Evolutionary conservation across 2,113 vertebrate genomes (phyloP).

Genomic region (Desmodus rotundus): DNA sequence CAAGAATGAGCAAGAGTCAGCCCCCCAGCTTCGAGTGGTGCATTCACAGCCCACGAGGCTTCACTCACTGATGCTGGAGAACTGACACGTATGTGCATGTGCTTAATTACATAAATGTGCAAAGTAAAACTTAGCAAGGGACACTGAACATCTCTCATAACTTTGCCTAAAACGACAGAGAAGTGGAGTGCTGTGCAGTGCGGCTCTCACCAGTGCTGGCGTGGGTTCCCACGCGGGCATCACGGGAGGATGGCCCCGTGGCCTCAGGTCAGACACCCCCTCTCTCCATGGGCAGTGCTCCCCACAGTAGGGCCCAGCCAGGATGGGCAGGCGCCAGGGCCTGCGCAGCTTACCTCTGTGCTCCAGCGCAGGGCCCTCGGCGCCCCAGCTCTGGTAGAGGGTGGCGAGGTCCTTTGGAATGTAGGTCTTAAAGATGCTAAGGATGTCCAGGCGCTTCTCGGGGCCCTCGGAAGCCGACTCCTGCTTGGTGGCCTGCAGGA

Average conservation of each 20-base stretch:
- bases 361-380: slow-evolving; percentile 85
- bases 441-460: slow-evolving; percentile 86
- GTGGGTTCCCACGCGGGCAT: not conserved
- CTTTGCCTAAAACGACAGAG: slow-evolving; percentile 53
- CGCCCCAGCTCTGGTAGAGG: slow-evolving; percentile 91
- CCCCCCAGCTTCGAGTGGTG: not conserved
- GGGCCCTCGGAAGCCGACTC: slow-evolving; percentile 81
- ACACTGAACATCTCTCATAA: not conserved
- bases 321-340: not conserved
- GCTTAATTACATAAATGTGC: not conserved
- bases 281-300: not conserved
- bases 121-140: not conserved
- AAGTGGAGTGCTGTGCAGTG: not conserved
- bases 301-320: not conserved
- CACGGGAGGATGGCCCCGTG: not conserved
- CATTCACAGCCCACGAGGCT: not conserved
- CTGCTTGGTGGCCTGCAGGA: slow-evolving; percentile 80
- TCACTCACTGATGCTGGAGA: fast-evolving
- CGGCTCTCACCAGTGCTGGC: not conserved
- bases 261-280: no score
- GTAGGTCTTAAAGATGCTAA: slow-evolving; percentile 91
- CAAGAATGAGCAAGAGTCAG: fast-evolving
- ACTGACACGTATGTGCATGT: fast-evolving
- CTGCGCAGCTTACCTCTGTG: slow-evolving; percentile 85
- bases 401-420: slow-evolving; percentile 91